Evolutionary conservation across 35 echinoderm and acorn worm genomes (phyloP).

Genomic region (Holothuria glaberrima): DNA sequence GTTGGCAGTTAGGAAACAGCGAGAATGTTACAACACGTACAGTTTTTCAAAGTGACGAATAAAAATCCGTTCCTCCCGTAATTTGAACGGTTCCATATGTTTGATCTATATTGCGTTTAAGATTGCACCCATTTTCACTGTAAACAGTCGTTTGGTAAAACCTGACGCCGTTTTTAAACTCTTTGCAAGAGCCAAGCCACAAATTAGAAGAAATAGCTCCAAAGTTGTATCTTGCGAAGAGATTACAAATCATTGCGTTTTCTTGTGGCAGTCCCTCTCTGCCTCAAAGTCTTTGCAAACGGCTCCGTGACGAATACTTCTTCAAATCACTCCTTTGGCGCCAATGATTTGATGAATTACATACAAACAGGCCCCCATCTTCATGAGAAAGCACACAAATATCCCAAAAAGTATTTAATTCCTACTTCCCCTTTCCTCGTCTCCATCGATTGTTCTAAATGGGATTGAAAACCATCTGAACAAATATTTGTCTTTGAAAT

Average conservation of each 20-base stretch:
- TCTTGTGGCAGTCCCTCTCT: background rate
- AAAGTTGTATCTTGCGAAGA: slow-evolving; percentile 2
- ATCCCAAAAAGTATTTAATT: slow-evolving; percentile 38
- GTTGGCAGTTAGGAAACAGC: too few relatives aligned
- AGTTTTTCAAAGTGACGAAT: too few relatives aligned
- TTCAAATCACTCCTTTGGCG: slow-evolving; percentile 52
- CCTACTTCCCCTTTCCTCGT: background rate
- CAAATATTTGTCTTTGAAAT: slow-evolving; percentile 53
- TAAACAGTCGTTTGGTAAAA: background rate
- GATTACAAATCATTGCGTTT: slow-evolving; percentile 26
- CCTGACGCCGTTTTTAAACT: too few relatives aligned
- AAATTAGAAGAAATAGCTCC: slow-evolving; percentile 13
- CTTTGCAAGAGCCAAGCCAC: background rate
- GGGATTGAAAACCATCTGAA: slow-evolving; percentile 59
- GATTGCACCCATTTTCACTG: slow-evolving; percentile 45
- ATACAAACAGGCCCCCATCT: slow-evolving; percentile 56
- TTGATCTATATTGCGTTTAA: slow-evolving; percentile 45
- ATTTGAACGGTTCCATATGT: too few relatives aligned
- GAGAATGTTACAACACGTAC: too few relatives aligned
- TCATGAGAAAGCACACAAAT: slow-evolving; percentile 25
- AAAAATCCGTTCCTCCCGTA: too few relatives aligned
- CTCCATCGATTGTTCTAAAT: slow-evolving; percentile 34
- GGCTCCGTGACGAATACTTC: background rate
- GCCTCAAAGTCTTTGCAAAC: background rate
- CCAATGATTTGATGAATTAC: slow-evolving; percentile 51